Evolutionary conservation across 2,888 invertebrate genomes (phyloP).

Genomic region (Eueremaeus valkanovi): DNA sequence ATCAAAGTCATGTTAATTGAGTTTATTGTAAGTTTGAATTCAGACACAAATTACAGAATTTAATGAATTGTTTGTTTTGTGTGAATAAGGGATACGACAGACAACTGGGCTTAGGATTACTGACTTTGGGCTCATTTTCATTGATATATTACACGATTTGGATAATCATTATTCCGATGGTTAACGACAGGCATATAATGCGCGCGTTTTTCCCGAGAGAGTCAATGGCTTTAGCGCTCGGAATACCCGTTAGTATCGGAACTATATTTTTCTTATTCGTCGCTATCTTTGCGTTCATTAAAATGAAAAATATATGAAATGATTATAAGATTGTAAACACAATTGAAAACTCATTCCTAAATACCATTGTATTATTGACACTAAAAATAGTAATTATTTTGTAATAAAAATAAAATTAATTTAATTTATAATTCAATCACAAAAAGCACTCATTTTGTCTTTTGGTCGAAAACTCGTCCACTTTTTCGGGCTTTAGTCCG

Average conservation of each 20-base stretch:
- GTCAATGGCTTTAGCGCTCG: slow-evolving; percentile 28
- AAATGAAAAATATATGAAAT: slow-evolving; percentile 32
- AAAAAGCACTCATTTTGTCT: not conserved
- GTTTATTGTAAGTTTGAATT: slow-evolving; percentile 19
- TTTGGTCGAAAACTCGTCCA: slow-evolving; percentile 21
- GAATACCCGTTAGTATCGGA: slow-evolving; percentile 39
- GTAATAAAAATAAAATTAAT: not conserved
- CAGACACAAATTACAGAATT: too few species aligned
- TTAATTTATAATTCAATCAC: not conserved
- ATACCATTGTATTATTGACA: not conserved
- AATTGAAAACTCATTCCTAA: not conserved
- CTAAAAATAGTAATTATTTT: not conserved
- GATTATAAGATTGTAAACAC: not conserved
- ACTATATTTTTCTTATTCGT: slow-evolving; percentile 33
- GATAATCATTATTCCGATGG: slow-evolving; percentile 38
- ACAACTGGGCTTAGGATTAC: slow-evolving; percentile 33
- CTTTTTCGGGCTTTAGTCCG: slow-evolving; percentile 9
- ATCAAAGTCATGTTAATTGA: not conserved
- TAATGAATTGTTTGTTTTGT: not conserved
- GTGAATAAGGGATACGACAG: slow-evolving; percentile 36
- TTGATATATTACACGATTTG: slow-evolving; percentile 39
- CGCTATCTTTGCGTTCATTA: slow-evolving; percentile 36
- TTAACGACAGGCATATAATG: slow-evolving; percentile 31
- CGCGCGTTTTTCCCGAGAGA: slow-evolving; percentile 31
- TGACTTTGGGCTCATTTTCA: slow-evolving; percentile 10